Evolutionary conservation across 1,140 invertebrate genomes (phyloP), one percentile per base, ranked within the genome.

Genomic region (Patella vulgata): DNA sequence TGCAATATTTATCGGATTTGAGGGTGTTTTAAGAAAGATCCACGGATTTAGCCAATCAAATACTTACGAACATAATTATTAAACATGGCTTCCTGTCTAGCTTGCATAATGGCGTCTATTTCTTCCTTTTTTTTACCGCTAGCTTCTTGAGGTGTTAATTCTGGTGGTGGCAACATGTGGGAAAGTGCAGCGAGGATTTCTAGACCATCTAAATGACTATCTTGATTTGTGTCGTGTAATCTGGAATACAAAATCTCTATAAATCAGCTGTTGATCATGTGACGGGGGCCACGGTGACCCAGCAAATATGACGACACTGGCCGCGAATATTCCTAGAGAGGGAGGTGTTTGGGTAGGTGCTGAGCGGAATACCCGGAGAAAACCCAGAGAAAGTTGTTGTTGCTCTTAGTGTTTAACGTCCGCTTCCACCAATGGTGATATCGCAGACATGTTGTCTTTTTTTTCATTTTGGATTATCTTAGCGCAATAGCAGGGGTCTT

Each of bases 181-280:
- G 56, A 58, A 55, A 81, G 59, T 19, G 79, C 75, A 30, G 75
- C 67, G 50, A 79, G 55, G 17, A 81, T 74, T 58, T 81, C 79
- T 33, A 78, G 59, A 28, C 77, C 77, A 40, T 81, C 79, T 25
- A 81, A 63, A 30, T 73, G 66, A 0, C 71, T 79, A 59, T 80
- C 75, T 58, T 80, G 79, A 66, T 79, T 76, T 3, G 71, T 69
- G 61, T 80, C 78, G 56, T 80, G 78, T 23, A 79, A 63, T 42
- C 78, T 80, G 52, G 0, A 36, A 58, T 39, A 58, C 12, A 39
- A 14, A 47, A n/a, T n/a, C n/a, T n/a, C n/a, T n/a, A n/a, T n/a
- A n/a, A n/a, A n/a, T n/a, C n/a, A n/a, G n/a, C n/a, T n/a, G n/a
- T n/a, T n/a, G n/a, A n/a, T n/a, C n/a, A n/a, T n/a, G n/a, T n/a